These are phyloP conservation scores for Loris lydekkerianus DNA, from an alignment of 2,797 vertebrate genomes.

Conservation along the genomic window DNA sequence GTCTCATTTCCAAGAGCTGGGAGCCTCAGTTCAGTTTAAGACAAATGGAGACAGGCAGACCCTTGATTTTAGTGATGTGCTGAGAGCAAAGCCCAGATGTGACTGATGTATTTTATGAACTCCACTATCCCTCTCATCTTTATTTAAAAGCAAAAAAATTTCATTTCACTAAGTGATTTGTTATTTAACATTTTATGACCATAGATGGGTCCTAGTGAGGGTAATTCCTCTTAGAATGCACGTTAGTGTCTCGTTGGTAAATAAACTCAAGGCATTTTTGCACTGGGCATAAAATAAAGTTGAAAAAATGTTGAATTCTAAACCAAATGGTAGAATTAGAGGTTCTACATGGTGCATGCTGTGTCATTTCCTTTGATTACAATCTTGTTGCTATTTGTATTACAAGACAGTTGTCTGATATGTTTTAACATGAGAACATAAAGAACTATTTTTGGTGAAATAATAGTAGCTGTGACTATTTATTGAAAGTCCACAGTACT, in stretches of 20 bases:
- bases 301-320: constrained; percentile 30
- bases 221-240: constrained; percentile 54
- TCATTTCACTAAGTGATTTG: constrained; percentile 41
- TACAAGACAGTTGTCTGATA: background rate
- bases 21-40: constrained; percentile 76
- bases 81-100: constrained; percentile 66
- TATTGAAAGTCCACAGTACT: background rate
- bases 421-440: background rate
- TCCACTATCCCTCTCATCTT: constrained; percentile 57
- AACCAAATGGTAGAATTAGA: background rate
- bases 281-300: constrained; percentile 60
- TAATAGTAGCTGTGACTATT: background rate
- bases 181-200: constrained; percentile 63
- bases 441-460: background rate
- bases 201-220: constrained; percentile 17
- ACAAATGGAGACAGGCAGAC: constrained; percentile 73
- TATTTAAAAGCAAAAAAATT: constrained; percentile 60
- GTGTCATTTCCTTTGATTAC: background rate
- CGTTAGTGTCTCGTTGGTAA: constrained; percentile 66
- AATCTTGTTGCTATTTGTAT: background rate
- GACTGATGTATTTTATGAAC: constrained; percentile 65
- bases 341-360: background rate
- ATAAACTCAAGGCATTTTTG: constrained; percentile 70
- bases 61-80: constrained; percentile 49
- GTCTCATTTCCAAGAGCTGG: constrained; percentile 73